These are phyloP conservation scores for Pedetes capensis DNA, from an alignment of 2,113 vertebrate genomes.

Conservation along the genomic window DNA sequence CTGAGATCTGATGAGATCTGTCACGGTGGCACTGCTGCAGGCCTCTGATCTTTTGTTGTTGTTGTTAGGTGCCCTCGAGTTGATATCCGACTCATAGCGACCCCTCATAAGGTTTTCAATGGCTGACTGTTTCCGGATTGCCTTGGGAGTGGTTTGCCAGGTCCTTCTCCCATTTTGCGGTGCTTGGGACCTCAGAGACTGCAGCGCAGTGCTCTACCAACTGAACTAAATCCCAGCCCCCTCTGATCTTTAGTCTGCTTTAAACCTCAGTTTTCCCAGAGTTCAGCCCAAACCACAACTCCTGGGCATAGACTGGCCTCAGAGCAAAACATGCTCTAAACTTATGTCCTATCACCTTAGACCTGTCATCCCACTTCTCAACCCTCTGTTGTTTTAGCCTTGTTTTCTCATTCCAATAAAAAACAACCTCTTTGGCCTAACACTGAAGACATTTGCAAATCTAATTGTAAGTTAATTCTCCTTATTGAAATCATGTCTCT, in stretches of 20 bases:
- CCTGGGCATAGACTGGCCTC: neutral
- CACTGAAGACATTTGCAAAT: neutral
- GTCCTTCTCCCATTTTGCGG: too few species aligned
- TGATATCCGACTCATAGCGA: too few species aligned
- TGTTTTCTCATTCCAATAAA: neutral
- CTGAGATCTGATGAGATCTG: too few species aligned
- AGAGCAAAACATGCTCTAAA: neutral
- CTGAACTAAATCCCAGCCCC: too few species aligned
- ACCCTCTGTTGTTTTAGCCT: neutral
- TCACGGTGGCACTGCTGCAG: too few species aligned
- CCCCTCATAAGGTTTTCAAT: too few species aligned
- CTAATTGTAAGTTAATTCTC: neutral
- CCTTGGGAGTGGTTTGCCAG: too few species aligned
- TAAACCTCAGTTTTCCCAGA: neutral
- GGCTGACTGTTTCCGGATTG: too few species aligned
- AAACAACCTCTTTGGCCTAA: neutral
- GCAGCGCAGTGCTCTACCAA: too few species aligned
- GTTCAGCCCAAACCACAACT: neutral
- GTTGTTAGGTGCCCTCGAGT: too few species aligned
- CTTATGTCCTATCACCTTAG: neutral
- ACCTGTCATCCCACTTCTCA: neutral
- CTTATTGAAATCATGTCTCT: accelerated
- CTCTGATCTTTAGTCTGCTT: neutral
- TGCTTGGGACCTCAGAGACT: too few species aligned
- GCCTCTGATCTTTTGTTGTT: too few species aligned